Conservation (phyloP, 2,113 vertebrate species). For the Callospermophilus lateralis region DNA sequence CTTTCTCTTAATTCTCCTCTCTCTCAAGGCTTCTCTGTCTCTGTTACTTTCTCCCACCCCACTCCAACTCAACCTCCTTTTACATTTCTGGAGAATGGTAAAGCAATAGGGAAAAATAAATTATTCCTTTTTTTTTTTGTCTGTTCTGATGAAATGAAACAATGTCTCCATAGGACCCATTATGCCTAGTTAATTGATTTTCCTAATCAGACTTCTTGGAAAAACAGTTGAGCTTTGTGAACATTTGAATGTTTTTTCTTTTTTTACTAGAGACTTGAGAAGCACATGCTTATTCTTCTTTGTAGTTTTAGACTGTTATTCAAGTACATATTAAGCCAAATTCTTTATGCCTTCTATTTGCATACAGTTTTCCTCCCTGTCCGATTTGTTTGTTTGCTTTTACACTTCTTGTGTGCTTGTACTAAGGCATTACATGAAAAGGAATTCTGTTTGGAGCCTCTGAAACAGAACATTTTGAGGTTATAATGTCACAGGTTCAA, state of each 20-base stretch:
- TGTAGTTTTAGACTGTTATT: conserved; percentile 21
- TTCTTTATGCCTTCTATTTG: not conserved
- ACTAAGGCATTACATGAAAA: not conserved
- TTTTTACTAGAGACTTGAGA: conserved; percentile 14
- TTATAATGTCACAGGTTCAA: not conserved
- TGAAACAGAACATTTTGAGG: not conserved
- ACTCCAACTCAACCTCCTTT: not conserved
- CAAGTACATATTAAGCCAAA: not conserved
- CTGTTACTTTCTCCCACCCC: not conserved
- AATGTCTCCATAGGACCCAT: not conserved
- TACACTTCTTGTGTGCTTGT: not conserved
- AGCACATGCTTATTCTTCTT: not conserved
- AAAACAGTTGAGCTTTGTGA: conserved; percentile 56
- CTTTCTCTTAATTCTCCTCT: not conserved
- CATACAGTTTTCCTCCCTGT: not conserved
- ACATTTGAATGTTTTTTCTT: conserved; percentile 54
- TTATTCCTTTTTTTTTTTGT: conserved; percentile 34
- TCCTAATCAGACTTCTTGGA: conserved; percentile 53
- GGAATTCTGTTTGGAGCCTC: not conserved
- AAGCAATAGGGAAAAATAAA: not conserved
- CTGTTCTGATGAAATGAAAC: conserved; percentile 49
- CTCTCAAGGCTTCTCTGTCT: not conserved
- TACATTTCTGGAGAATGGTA: not conserved
- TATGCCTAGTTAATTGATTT: conserved; percentile 66
- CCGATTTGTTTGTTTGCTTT: not conserved